Conservation (phyloP, 2,113 vertebrate species). For the Mastomys coucha region DNA sequence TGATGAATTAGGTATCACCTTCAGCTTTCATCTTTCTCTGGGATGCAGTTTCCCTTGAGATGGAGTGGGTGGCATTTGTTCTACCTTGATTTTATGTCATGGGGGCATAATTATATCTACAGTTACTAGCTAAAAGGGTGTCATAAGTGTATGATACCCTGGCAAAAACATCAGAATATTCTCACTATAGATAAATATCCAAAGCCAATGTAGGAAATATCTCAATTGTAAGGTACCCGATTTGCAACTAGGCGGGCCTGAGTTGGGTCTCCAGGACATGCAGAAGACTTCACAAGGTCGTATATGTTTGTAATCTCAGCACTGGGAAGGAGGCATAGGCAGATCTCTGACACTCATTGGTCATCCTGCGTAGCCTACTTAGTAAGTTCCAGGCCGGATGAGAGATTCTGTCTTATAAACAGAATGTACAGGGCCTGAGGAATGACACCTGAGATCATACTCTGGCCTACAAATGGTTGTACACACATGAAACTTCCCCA, state of each 20-base stretch:
- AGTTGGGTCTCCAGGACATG: neutral
- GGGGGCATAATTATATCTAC: neutral
- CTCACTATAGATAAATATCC: neutral
- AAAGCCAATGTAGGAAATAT: neutral
- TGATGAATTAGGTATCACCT: neutral
- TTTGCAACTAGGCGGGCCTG: neutral
- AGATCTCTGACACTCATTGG: neutral
- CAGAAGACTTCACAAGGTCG: too few relatives aligned
- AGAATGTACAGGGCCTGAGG: neutral
- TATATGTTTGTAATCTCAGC: neutral
- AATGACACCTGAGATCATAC: neutral
- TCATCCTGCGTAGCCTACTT: neutral
- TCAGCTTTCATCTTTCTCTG: neutral
- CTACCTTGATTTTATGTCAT: neutral
- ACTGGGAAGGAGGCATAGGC: neutral
- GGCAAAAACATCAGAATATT: neutral
- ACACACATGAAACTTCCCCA: neutral
- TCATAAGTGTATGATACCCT: neutral
- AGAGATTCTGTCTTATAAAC: neutral
- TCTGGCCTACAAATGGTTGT: neutral
- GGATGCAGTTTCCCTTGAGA: neutral
- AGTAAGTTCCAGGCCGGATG: neutral
- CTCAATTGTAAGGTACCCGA: neutral
- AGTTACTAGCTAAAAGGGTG: neutral
- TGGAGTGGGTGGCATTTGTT: neutral